Percentiles rank a stretch among this genome's conserved stretches.
Evolutionary conservation across 2,113 vertebrate species (phyloP).

Genomic region (Donacobius atricapilla): DNA sequence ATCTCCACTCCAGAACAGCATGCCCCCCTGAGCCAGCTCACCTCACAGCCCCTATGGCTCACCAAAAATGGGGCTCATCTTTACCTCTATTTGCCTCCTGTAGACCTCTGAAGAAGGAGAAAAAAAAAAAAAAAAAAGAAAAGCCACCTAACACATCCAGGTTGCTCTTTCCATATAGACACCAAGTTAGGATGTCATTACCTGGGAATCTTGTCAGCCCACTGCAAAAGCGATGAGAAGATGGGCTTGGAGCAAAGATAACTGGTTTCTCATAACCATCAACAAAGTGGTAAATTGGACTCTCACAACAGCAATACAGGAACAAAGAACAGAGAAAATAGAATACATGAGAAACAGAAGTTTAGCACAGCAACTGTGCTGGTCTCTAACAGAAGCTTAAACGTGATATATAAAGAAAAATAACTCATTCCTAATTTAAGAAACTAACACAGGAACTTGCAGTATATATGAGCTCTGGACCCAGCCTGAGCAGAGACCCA

Average conservation of each 20-base stretch:
- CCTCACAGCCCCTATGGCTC: background rate
- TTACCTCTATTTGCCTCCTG: background rate
- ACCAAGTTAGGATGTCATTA: background rate
- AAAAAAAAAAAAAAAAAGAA: background rate
- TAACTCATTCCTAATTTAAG: slow-evolving; percentile 21
- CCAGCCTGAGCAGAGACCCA: background rate
- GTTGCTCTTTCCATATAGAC: background rate
- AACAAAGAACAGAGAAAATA: background rate
- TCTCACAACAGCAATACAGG: background rate
- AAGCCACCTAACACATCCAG: background rate
- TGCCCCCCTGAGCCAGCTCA: background rate
- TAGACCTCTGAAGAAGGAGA: background rate
- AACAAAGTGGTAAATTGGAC: background rate
- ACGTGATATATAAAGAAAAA: background rate
- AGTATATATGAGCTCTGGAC: background rate
- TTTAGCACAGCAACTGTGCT: background rate
- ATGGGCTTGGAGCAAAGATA: background rate
- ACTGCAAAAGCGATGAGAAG: background rate
- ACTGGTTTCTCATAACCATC: background rate
- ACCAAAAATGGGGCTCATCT: background rate
- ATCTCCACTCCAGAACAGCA: background rate
- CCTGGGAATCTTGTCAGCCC: background rate
- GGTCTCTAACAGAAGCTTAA: background rate
- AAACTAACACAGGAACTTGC: background rate
- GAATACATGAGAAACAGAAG: background rate